Base-by-base conservation (phyloP, 2,888 invertebrate species). In the Xestia xanthographa region DNA sequence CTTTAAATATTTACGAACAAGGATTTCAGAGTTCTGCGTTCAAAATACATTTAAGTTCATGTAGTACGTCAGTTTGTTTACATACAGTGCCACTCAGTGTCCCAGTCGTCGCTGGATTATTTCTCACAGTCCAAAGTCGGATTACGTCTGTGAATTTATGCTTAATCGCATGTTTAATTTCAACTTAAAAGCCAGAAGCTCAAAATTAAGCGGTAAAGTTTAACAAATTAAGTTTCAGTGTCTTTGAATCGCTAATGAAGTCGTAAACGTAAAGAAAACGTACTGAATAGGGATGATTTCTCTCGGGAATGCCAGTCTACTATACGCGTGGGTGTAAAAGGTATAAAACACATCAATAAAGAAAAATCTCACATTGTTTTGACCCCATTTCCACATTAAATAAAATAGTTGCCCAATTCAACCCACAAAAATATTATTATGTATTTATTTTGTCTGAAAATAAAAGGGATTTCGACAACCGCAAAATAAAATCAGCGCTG, bases 131-230 rank as follows among this genome's bases (percentile, higher is more conserved):
- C 69, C 74, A 17, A 75, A 50, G 83, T 77, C 29, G 58, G 76
- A 75, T 82, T 75, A 82, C 41, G 43, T 45, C 48, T 66, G 60
- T 63, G 82, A 75, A 60, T 82, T 72, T 66, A 72, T 60, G 63
- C 71, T 76, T 72, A 79, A 81, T 75, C 70, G 71, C 56, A 80
- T 79, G 75, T 80, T 82, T 73, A 76, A 80, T 79, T 71, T 80
- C 69, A 75, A 72, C 70, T 81, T 69, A 70, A 72, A 78, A 68
- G 69, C 77, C 75, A 83, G 60, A 69, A 77, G 77, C 77, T 73
- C 50, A 73, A 45, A 67, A 75, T 84, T 78, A 80, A 85, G 75
- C 60, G 66, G 53, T 43, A 45, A 79, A 86, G 80, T 84, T 82
- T 65, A 78, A 82, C 79, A 79, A 79, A 83, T 71, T 45, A 73